These are phyloP conservation scores for Sceloporus tristichus DNA, from an alignment of 2,113 vertebrate species.

Conservation along the genomic window DNA sequence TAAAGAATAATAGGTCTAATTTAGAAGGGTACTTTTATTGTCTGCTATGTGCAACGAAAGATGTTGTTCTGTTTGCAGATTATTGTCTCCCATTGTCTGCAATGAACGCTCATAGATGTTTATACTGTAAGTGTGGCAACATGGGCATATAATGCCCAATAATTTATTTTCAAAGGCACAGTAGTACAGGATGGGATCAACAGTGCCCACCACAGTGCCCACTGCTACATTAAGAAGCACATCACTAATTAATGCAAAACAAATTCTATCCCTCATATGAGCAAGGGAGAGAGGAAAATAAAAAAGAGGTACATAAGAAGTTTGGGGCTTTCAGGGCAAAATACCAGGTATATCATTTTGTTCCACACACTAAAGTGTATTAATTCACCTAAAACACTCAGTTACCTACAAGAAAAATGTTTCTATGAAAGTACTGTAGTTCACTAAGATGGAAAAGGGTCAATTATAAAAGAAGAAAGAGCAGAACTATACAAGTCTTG, in stretches of 20 bases:
- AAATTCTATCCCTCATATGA: not conserved
- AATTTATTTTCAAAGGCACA: not conserved
- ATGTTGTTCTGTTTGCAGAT: not conserved
- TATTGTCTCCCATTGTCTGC: not conserved
- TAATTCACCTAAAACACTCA: not conserved
- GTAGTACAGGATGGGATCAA: not conserved
- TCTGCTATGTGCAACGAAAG: not conserved
- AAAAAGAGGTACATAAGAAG: not conserved
- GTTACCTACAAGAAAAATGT: not conserved
- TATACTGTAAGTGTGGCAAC: not conserved
- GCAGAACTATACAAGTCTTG: not conserved
- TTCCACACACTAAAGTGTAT: not conserved
- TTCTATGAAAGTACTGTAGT: not conserved
- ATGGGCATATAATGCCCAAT: not conserved
- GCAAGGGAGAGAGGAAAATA: not conserved
- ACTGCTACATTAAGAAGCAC: not conserved
- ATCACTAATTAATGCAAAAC: not conserved
- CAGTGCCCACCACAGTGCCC: not conserved
- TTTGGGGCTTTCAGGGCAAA: not conserved
- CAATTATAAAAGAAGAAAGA: not conserved
- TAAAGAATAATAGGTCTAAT: constrained; percentile 32
- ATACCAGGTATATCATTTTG: not conserved
- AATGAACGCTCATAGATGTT: not conserved
- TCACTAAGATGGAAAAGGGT: not conserved
- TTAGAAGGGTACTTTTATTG: not conserved